A percentile compares a stretch with the other conserved stretches of the same genome.
phyloP scores from a whole-genome alignment of 2,797 vertebrate genomes.

The Enteromius mattozi region DNA sequence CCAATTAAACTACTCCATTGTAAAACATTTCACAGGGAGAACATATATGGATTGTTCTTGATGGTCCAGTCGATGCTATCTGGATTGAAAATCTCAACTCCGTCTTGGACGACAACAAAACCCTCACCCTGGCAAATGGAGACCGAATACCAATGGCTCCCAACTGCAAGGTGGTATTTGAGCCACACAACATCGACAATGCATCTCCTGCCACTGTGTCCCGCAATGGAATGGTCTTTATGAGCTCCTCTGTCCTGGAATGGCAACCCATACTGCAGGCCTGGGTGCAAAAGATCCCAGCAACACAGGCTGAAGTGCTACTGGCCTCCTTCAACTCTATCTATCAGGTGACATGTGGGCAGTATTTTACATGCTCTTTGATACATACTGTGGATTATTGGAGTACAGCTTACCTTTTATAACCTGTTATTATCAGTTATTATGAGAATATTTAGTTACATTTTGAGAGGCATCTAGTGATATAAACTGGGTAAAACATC shows the following conservation, averaged over 20 bases:
- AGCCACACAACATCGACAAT: conserved; percentile 84
- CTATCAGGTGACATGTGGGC: conserved; percentile 77
- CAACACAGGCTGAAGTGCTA: conserved; percentile 71
- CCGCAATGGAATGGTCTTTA: conserved; percentile 84
- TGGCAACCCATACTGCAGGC: conserved; percentile 79
- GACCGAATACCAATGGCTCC: conserved; percentile 82
- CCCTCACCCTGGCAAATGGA: conserved; percentile 80
- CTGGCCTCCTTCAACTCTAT: conserved; percentile 76
- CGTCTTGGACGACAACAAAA: conserved; percentile 83
- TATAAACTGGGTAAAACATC: neutral
- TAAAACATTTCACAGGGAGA: conserved; percentile 70
- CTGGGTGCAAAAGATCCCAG: conserved; percentile 79
- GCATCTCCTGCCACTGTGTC: conserved; percentile 84
- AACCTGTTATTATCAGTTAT: neutral
- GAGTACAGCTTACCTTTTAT: neutral
- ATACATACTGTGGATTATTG: neutral
- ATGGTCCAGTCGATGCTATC: conserved; percentile 83
- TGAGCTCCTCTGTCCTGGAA: conserved; percentile 83
- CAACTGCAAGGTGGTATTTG: conserved; percentile 82
- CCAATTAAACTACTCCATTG: neutral
- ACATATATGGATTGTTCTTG: conserved; percentile 80
- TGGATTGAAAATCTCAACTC: conserved; percentile 85
- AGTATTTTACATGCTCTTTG: neutral
- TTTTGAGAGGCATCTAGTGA: neutral
- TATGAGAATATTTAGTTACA: neutral